A percentile compares a stretch with the other conserved stretches of the same genome.
Conservation (phyloP, 1,140 invertebrate genomes). For the Stenopsyche tienmushanensis region DNA sequence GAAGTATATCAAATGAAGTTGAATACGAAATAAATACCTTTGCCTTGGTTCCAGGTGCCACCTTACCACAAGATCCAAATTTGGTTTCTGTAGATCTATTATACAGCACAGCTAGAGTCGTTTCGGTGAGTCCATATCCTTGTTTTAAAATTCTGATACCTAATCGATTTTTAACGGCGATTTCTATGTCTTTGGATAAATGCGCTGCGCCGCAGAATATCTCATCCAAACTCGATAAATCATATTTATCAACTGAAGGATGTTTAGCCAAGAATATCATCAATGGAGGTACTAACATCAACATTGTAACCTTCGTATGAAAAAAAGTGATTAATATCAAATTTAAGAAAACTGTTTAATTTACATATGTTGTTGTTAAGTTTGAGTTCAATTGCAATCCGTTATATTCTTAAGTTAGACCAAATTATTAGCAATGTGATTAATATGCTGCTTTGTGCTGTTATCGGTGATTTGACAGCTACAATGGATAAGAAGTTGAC, state of each 20-base stretch:
- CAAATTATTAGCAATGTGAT: no score
- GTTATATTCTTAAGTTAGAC: no score
- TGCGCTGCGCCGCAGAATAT: conserved; percentile 57
- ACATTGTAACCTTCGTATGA: conserved; percentile 13
- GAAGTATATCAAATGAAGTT: background rate
- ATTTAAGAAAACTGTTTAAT: no score
- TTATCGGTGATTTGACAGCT: no score
- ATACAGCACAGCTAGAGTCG: conserved; percentile 47
- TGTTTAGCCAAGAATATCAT: conserved; percentile 53
- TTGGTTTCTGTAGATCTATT: conserved; percentile 42
- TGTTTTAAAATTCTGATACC: conserved; percentile 49
- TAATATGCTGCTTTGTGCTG: no score
- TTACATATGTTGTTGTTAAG: no score
- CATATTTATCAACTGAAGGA: conserved; percentile 48
- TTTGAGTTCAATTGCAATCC: no score
- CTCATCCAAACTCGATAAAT: conserved; percentile 48
- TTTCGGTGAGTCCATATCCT: conserved; percentile 59
- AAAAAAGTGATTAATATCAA: no score
- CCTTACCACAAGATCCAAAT: conserved; percentile 40
- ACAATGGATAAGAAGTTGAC: no score
- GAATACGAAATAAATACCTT: conserved; percentile 42
- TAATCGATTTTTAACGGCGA: conserved; percentile 48
- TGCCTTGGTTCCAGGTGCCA: conserved; percentile 41
- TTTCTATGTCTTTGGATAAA: conserved; percentile 48
- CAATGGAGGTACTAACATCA: conserved; percentile 46